Evolutionary conservation across 2,797 vertebrate species (phyloP).

Genomic region (Clarias pachynema): DNA sequence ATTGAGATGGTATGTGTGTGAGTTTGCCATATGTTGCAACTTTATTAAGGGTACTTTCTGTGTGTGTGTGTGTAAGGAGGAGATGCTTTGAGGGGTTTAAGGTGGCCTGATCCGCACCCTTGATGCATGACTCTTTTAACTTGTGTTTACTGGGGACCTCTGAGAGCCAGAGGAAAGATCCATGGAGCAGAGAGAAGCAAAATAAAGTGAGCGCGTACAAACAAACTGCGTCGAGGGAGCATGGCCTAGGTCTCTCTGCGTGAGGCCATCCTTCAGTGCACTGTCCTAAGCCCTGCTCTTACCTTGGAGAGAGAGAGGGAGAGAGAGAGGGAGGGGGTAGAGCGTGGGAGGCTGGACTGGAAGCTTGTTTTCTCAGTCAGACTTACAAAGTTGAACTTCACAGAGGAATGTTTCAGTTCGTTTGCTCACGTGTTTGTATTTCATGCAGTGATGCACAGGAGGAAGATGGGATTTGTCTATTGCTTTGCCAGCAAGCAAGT

Average conservation of each 20-base stretch:
- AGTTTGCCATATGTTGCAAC: constrained; percentile 29
- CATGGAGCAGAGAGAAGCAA: constrained; percentile 41
- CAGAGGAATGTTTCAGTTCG: constrained; percentile 55
- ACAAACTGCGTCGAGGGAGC: constrained; percentile 52
- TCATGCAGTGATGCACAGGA: constrained; percentile 49
- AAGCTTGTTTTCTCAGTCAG: constrained; percentile 57
- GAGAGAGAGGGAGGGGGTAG: constrained; percentile 52
- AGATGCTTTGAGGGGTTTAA: constrained; percentile 60
- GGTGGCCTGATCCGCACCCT: constrained; percentile 64
- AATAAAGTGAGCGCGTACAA: constrained; percentile 57
- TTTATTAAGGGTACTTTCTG: neutral
- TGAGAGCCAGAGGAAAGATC: constrained; percentile 45
- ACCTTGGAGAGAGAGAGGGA: constrained; percentile 52
- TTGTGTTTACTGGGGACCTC: constrained; percentile 46
- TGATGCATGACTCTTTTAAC: constrained; percentile 51
- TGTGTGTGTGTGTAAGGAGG: constrained; percentile 30
- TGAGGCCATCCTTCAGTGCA: constrained; percentile 46
- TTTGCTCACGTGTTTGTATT: constrained; percentile 58
- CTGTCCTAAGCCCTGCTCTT: constrained; percentile 15
- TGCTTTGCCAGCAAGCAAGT: constrained; percentile 39
- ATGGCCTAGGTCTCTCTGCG: constrained; percentile 30
- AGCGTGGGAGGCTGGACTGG: constrained; percentile 25
- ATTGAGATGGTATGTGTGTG: neutral
- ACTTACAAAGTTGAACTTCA: constrained; percentile 49
- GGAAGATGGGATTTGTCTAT: constrained; percentile 52